Base-by-base conservation (phyloP, 2,113 vertebrate species). In the Cyprinodon brontotheroides region DNA sequence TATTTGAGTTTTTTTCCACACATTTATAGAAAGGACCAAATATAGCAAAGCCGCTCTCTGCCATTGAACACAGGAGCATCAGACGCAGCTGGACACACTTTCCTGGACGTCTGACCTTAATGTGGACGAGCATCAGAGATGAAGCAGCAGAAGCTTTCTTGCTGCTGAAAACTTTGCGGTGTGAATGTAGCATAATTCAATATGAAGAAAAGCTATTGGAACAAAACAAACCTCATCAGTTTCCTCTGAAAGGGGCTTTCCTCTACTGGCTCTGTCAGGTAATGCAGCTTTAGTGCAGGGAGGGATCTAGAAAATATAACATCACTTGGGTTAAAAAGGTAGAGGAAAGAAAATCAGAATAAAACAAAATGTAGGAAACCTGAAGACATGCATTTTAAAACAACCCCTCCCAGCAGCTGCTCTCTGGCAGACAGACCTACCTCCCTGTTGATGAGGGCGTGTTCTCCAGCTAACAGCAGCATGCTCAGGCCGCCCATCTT, bases 401-500 rank as follows among this genome's bases (percentile, higher is more conserved):
- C 61, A 63, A 8, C 36, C 15, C 61, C 37, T 29, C 29, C 29
- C 29, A 29, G 29, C 29, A 29, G 29, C 29, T 29, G 29, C 29
- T 29, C 29, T 29, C 3, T 3, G 6, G 61, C 37, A 53, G 3
- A 71, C 2, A 7, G n/a, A 68, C 94, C 86, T 93, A 99, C 98
- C 96, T 99, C 97, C 89, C 95, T 94, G 86, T 96, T 95, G 81
- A 95, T 96, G 87, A 99, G 95, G 74, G 98, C 98, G 77, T 96
- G 97, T 84, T 98, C 98, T 71, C 98, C 98, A 69, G 97, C 98
- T 92, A 99, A 89, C 85, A 99, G 95, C 92, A 98, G 94, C 98
- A 99, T 97, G 93, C 97, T 99, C 48, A 99, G 94, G 77, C 98
- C 97, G 89, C 98, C 98, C 97, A 99, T 99, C 85, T 99, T 97